phyloP scores from a whole-genome alignment of 2,113 vertebrate species.

The Cyprinodon variegatus region DNA sequence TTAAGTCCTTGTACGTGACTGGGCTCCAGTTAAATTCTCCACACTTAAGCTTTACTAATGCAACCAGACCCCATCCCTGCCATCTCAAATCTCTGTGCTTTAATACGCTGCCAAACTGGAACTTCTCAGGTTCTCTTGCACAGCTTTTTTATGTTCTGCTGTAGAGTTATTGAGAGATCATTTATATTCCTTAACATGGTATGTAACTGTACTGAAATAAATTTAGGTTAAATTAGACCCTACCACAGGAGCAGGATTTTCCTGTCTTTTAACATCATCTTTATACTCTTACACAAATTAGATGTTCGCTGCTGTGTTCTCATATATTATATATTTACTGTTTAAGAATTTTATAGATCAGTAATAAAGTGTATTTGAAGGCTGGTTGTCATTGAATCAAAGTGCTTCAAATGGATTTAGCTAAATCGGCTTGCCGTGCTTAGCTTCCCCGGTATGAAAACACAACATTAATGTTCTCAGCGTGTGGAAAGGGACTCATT shows the following conservation, averaged over 20 bases:
- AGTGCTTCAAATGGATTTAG: background rate
- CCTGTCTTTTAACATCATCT: background rate
- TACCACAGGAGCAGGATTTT: background rate
- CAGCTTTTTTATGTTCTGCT: too few relatives aligned
- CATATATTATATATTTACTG: background rate
- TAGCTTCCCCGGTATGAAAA: constrained; percentile 15
- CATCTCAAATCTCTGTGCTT: too few relatives aligned
- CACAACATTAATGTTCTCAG: constrained; percentile 19
- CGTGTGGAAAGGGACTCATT: constrained; percentile 37
- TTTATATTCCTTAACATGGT: too few relatives aligned
- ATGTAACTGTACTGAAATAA: background rate
- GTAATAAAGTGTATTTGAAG: background rate
- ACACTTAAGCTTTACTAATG: too few relatives aligned
- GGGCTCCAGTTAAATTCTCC: too few relatives aligned
- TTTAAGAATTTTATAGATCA: background rate
- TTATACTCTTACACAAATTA: background rate
- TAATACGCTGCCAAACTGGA: too few relatives aligned
- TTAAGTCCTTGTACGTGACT: too few relatives aligned
- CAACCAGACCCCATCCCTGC: too few relatives aligned
- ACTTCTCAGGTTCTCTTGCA: too few relatives aligned
- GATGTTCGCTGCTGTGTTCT: background rate
- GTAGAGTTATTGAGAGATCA: too few relatives aligned
- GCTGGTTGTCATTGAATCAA: background rate
- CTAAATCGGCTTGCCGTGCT: background rate
- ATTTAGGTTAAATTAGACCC: background rate